phyloP scores from a whole-genome alignment of 2,888 invertebrate species.

The Plemyria rubiginata region DNA sequence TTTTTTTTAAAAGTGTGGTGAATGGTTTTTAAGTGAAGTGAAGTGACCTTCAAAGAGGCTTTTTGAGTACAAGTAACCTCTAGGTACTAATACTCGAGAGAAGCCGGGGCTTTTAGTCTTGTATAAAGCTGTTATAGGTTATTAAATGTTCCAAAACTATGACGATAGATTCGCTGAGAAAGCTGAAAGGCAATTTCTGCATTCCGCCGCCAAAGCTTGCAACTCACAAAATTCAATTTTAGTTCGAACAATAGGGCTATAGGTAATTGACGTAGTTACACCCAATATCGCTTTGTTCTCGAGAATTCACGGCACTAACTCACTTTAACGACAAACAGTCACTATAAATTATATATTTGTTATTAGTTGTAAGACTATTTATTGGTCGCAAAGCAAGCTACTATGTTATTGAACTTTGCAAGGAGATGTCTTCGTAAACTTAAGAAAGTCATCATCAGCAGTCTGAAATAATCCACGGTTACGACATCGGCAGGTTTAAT shows the following conservation, averaged over 20 bases:
- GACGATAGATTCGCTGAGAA: conserved; percentile 13
- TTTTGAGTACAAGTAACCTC: no score
- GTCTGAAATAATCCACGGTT: no score
- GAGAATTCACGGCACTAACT: conserved; percentile 38
- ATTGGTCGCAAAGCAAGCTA: conserved; percentile 19
- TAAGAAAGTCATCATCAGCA: no score
- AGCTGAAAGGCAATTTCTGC: conserved; percentile 25
- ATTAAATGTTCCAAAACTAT: conserved; percentile 14
- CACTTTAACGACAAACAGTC: conserved; percentile 38
- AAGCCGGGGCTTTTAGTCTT: background rate
- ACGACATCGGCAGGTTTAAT: no score
- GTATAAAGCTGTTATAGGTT: background rate
- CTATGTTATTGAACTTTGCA: conserved; percentile 33
- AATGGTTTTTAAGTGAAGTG: no score
- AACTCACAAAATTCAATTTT: conserved; percentile 38
- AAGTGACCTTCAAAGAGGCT: no score
- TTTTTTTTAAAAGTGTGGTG: no score
- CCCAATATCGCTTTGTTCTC: conserved; percentile 38
- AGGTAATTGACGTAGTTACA: conserved; percentile 37
- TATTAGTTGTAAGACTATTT: conserved; percentile 36
- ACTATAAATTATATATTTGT: conserved; percentile 43
- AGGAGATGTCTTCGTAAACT: background rate
- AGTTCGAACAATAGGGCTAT: conserved; percentile 34
- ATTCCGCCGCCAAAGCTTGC: conserved; percentile 21
- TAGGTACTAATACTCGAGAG: background rate